phyloP scores from a whole-genome alignment of 1,140 invertebrate species.

The Leptinotarsa texana region DNA sequence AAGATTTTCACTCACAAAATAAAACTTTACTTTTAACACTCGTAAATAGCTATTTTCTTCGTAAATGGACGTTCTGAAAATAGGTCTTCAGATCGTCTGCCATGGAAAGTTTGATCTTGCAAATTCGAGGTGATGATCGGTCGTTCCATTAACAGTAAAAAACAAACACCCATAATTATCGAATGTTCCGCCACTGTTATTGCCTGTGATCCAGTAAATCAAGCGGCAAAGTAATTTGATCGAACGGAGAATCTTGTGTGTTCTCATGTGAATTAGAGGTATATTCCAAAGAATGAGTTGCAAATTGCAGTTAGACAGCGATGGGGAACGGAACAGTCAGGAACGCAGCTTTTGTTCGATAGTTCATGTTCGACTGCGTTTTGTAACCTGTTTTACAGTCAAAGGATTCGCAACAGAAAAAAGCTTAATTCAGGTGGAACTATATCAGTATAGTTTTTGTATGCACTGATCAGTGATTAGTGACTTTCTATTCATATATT shows the following conservation, averaged over 20 bases:
- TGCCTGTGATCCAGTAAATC: not conserved
- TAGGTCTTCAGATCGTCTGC: too few relatives aligned
- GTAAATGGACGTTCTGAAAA: too few relatives aligned
- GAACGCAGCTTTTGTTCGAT: not conserved
- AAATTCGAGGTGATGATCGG: too few relatives aligned
- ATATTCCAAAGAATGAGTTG: conserved; percentile 8
- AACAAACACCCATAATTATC: too few relatives aligned
- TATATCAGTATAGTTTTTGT: too few relatives aligned
- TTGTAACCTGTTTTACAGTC: not conserved
- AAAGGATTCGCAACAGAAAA: not conserved
- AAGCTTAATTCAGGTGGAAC: not conserved
- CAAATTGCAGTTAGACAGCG: conserved; percentile 1
- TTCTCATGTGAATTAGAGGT: conserved; percentile 7
- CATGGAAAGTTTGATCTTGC: too few relatives aligned
- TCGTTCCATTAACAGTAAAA: too few relatives aligned
- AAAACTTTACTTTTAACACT: too few relatives aligned
- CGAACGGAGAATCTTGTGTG: conserved; percentile 7
- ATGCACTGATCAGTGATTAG: too few relatives aligned
- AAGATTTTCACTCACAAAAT: too few relatives aligned
- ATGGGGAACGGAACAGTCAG: not conserved
- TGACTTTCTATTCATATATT: too few relatives aligned
- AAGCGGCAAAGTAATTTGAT: conserved; percentile 8
- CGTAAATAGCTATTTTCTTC: too few relatives aligned
- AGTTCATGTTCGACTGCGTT: not conserved
- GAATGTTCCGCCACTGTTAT: not conserved